These are phyloP conservation scores for Microctenopoma lineatum DNA, from an alignment of 2,797 vertebrate genomes.

Conservation along the genomic window DNA sequence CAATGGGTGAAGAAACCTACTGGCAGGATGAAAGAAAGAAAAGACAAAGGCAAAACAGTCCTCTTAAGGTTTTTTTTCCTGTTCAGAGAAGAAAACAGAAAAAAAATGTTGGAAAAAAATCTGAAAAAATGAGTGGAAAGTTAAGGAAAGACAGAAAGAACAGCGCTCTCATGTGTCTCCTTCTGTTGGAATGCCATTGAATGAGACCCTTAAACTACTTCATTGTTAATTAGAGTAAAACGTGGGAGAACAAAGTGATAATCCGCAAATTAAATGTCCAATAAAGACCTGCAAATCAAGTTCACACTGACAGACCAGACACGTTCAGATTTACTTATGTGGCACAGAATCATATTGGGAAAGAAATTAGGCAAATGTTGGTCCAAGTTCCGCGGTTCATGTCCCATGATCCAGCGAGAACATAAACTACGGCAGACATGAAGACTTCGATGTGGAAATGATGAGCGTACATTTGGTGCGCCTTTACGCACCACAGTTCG, in stretches of 20 bases:
- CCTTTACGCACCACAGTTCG: background rate
- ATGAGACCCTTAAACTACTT: background rate
- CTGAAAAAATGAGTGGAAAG: background rate
- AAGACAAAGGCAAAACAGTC: background rate
- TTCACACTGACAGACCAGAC: background rate
- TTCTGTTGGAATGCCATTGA: background rate
- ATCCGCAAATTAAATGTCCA: background rate
- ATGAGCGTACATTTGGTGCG: background rate
- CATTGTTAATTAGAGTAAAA: too few species aligned
- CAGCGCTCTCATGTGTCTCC: background rate
- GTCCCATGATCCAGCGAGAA: slow-evolving; percentile 21
- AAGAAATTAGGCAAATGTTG: background rate
- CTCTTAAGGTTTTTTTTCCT: background rate
- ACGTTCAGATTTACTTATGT: background rate
- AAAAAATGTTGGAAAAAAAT: background rate
- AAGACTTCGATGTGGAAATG: background rate
- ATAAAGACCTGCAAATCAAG: background rate
- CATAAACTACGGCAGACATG: background rate
- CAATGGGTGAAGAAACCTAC: too few species aligned
- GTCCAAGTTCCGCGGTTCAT: background rate
- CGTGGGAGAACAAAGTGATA: background rate
- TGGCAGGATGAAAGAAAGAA: too few species aligned
- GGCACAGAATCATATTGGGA: background rate
- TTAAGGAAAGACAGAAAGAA: background rate
- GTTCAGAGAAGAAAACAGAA: background rate